Evolutionary conservation across 1,140 invertebrate species (phyloP), one percentile per base, ranked within the genome.

Genomic region (Sitophilus oryzae): DNA sequence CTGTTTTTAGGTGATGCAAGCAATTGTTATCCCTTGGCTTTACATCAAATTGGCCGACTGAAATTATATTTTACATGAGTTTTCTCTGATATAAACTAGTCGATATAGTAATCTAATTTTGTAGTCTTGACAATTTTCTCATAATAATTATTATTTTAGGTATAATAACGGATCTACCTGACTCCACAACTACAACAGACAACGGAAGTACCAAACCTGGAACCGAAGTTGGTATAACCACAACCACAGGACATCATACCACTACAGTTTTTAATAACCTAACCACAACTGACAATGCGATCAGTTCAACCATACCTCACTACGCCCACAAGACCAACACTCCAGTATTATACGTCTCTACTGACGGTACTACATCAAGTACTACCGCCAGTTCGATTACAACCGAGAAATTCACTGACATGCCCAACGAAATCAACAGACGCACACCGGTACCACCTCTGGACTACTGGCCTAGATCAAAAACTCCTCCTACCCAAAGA

Each of bases 401-500:
- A 1, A 59, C 53, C 46, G 59, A 66, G 38, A 49, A 53, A 48
- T 55, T 52, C 30, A 60, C 52, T 11, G 52, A 49, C 9, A 56
- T 62, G 35, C 46, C 64, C 35, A 49, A 58, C 41, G 14, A 54
- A 52, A 43, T 52, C 16, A 44, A 57, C 41, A 42, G 36, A 15
- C 34, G 37, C 9, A 52, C 45, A 0, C 47, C 56, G 2, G 42
- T 58, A 20, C 43, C 18, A 55, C 65, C 2, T 61, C 60, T 18
- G 65, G 60, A 41, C 62, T 10, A 66, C 18, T 50, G 60, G 18
- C 61, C 66, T 6, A 52, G 47, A 38, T 58, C 11, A 59, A 77
- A 73, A 55, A 44, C 75, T 47, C 77, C 78, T 38, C 80, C 77
- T 45, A 77, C 78, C 43, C 80, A 82, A 40, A 76, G 83, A 38